Evolutionary conservation across 2,797 vertebrate genomes (phyloP), one percentile per base, ranked within the genome.

Genomic region (Ptychobarbus kaznakovi): DNA sequence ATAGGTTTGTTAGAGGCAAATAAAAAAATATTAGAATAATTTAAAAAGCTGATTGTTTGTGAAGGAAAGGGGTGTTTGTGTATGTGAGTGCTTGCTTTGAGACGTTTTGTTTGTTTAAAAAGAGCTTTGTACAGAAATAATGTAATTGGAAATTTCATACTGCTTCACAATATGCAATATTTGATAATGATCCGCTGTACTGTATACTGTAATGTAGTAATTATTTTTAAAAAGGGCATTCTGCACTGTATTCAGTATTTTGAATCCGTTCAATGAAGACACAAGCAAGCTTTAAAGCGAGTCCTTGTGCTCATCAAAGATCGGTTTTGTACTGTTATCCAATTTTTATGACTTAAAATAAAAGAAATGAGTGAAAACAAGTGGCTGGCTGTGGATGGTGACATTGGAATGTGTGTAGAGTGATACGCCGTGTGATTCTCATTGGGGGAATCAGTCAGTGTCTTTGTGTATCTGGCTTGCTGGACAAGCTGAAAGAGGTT

Each of bases 401-500:
- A 82, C n/a, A 81, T n/a, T 78, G 87, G 72, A 89, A 86, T 89
- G 86, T n/a, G 16, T 77, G 65, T 88, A 35, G 63, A 89, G 49
- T 51, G 75, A 81, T 49, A 25, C n/a, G 61, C 58, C 46, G 76
- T 89, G 86, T 88, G 86, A 89, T 82, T 82, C 66, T 83, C 73
- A 82, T 86, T 87, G 84, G 73, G 66, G 49, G 80, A 18, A 65
- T 56, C 40, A 28, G 70, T 75, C 53, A 58, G 66, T 80, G 86
- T 84, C 35, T n/a, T 44, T 78, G 58, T 53, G 86, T 83, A 65
- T 90, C 84, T 82, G 70, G n/a, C 40, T 83, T 90, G 80, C 1
- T 13, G 63, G 46, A 9, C 40, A 66, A 18, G 53, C 80, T 93
- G 91, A 94, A 94, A 89, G 81, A 51, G 22, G 15, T 0, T 49